Evolutionary conservation across 1,140 invertebrate species (phyloP).

Genomic region (Saccostrea glomerata): DNA sequence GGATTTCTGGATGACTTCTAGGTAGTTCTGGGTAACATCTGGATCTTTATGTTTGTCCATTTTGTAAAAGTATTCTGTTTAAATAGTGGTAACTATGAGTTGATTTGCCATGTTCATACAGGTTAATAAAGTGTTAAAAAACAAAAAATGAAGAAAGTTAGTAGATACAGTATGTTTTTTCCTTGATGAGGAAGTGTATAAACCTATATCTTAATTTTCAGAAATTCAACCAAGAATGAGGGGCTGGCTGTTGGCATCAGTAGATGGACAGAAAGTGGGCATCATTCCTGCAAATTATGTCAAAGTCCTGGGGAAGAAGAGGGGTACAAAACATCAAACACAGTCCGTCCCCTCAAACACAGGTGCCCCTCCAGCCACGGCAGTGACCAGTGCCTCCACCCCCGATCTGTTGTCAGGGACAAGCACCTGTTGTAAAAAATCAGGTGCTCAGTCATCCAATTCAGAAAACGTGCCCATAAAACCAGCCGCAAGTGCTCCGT

Average conservation of each 20-base stretch:
- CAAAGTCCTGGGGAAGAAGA: constrained; percentile 79
- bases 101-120: too few relatives aligned
- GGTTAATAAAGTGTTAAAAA: too few relatives aligned
- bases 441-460: background rate
- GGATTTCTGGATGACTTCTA: too few relatives aligned
- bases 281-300: constrained; percentile 91
- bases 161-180: too few relatives aligned
- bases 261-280: constrained; percentile 85
- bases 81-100: too few relatives aligned
- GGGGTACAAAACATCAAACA: constrained; percentile 60
- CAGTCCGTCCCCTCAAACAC: background rate
- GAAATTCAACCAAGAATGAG: constrained; percentile 84
- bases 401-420: background rate
- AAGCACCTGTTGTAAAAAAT: constrained; percentile 30
- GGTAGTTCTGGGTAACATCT: too few relatives aligned
- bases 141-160: too few relatives aligned
- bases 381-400: background rate
- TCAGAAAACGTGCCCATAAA: background rate
- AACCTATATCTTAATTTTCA: constrained; percentile 47
- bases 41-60: too few relatives aligned
- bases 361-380: background rate
- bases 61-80: too few relatives aligned
- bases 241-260: constrained; percentile 80
- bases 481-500: background rate
- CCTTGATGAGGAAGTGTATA: too few relatives aligned